These are phyloP conservation scores for Melieria crassipennis DNA, from an alignment of 2,888 invertebrate genomes.

Conservation along the genomic window DNA sequence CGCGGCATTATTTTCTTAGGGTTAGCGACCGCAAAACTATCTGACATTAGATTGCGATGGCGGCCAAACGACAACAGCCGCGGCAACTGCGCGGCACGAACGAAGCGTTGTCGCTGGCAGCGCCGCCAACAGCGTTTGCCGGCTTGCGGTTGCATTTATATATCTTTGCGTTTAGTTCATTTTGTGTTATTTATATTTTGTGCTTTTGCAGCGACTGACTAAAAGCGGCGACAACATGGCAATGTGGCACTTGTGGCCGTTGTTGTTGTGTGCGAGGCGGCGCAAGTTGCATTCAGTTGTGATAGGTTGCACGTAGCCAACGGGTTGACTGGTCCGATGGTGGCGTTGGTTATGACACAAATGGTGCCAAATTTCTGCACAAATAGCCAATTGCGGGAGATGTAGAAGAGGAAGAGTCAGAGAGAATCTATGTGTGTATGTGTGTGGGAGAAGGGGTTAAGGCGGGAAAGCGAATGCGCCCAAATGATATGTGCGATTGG, in stretches of 20 bases:
- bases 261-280: background rate
- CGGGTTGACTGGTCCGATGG: conserved; percentile 12
- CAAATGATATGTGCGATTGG: too few relatives aligned
- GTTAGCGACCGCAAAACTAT: conserved; percentile 67
- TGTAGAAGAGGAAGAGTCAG: too few relatives aligned
- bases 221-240: conserved; percentile 9
- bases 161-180: background rate
- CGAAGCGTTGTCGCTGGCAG: conserved; percentile 15
- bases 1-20: conserved; percentile 42
- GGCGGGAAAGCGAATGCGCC: too few relatives aligned
- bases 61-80: conserved; percentile 65
- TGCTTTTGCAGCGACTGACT: conserved; percentile 7
- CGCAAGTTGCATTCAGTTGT: conserved; percentile 34
- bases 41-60: conserved; percentile 66
- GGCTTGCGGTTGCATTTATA: conserved; percentile 14
- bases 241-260: background rate
- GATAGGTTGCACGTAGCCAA: conserved; percentile 46
- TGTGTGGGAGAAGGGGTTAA: too few relatives aligned
- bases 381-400: too few relatives aligned
- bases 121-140: conserved; percentile 11
- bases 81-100: conserved; percentile 51
- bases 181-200: conserved; percentile 18
- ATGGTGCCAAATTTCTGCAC: conserved; percentile 47
- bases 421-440: too few relatives aligned
- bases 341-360: conserved; percentile 45